phyloP scores from a whole-genome alignment of 92 coral and sea anemone species.

The Heliopora coerulea region DNA sequence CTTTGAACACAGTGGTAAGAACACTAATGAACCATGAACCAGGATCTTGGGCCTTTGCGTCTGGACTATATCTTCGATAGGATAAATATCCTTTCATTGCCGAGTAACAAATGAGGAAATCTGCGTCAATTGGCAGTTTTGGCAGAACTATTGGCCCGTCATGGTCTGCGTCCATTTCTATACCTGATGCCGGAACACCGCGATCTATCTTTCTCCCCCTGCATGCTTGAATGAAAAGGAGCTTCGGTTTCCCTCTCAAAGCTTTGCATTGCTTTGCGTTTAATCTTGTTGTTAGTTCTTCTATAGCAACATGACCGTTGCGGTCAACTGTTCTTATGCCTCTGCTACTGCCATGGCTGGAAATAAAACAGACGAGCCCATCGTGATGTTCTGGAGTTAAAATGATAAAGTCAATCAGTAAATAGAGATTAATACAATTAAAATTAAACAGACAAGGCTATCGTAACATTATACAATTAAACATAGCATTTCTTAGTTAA shows the following conservation, averaged over 20 bases:
- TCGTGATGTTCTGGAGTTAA: slow-evolving; percentile 86
- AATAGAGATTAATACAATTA: too few relatives aligned
- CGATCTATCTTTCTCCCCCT: slow-evolving; percentile 69
- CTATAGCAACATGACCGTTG: slow-evolving; percentile 54
- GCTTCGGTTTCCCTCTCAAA: slow-evolving; percentile 82
- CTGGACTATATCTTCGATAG: slow-evolving; percentile 50
- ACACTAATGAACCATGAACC: slow-evolving; percentile 94
- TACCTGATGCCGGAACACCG: slow-evolving; percentile 50
- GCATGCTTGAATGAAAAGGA: slow-evolving; percentile 92
- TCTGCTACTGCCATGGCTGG: slow-evolving; percentile 78
- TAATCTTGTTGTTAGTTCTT: slow-evolving; percentile 70
- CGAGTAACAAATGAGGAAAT: slow-evolving; percentile 77
- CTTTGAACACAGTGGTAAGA: slow-evolving; percentile 60
- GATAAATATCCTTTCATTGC: slow-evolving; percentile 72
- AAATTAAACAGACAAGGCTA: too few relatives aligned
- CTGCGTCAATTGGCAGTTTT: slow-evolving; percentile 83
- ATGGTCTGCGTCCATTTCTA: slow-evolving; percentile 39
- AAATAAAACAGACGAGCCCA: slow-evolving; percentile 72
- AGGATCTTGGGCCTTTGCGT: slow-evolving; percentile 36
- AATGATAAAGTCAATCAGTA: too few relatives aligned
- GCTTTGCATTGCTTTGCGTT: slow-evolving; percentile 65
- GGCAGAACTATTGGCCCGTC: slow-evolving; percentile 57
- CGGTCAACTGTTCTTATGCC: slow-evolving; percentile 65
- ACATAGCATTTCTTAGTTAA: too few relatives aligned
- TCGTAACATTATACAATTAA: too few relatives aligned